phyloP scores from a whole-genome alignment of 2,113 vertebrate species.

The Chelonoidis abingdonii region DNA sequence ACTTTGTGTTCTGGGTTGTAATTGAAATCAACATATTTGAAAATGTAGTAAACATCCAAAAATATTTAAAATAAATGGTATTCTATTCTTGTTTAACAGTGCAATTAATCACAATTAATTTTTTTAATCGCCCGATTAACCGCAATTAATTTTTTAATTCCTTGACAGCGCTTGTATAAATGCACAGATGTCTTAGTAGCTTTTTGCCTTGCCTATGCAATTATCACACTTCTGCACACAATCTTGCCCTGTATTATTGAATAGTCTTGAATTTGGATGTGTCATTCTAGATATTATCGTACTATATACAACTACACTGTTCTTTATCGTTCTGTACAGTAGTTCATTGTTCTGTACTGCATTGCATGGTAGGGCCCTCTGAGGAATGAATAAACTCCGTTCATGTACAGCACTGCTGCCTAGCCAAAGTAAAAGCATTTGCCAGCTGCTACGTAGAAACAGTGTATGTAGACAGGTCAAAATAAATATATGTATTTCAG shows the following conservation, averaged over 20 bases:
- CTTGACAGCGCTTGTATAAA: too few relatives aligned
- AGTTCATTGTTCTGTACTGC: accelerated
- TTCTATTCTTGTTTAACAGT: too few relatives aligned
- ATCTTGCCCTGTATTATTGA: background rate
- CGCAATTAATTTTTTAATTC: too few relatives aligned
- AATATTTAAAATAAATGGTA: too few relatives aligned
- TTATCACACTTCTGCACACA: background rate
- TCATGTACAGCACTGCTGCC: background rate
- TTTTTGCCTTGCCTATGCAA: background rate
- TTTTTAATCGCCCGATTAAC: too few relatives aligned
- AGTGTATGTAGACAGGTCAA: background rate
- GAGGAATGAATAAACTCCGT: background rate
- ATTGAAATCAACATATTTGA: too few relatives aligned
- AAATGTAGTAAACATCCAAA: too few relatives aligned
- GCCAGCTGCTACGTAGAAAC: background rate
- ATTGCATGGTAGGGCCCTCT: background rate
- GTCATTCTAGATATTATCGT: background rate
- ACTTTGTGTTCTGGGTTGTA: too few relatives aligned
- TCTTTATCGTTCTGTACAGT: background rate
- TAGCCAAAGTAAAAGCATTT: background rate
- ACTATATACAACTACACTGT: background rate
- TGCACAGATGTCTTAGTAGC: background rate
- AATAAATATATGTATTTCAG: background rate
- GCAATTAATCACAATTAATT: too few relatives aligned
- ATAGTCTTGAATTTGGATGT: background rate